Evolutionary conservation across 2,888 invertebrate genomes (phyloP), one percentile per base, ranked within the genome.

Genomic region (Willowsia nigromaculata): DNA sequence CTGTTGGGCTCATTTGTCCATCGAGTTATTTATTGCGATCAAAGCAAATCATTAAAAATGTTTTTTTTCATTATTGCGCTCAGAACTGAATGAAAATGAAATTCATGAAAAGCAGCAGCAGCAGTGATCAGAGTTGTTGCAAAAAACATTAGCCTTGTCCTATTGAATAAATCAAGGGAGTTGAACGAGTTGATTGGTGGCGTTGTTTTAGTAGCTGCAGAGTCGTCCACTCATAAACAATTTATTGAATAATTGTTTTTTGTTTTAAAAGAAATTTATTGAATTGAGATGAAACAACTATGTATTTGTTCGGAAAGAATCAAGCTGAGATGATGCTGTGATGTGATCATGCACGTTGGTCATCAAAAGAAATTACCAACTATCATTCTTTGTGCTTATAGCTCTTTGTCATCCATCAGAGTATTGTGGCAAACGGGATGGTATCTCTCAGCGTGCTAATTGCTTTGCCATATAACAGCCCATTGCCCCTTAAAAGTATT

Each of bases 1-100:
- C 65, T 65, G 65, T 65, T 65, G 65, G 30, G 65, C 65, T 33
- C 30, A 65, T 65, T 65, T 65, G 65, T 65, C 33, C 65, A 33
- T 65, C 33, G 33, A 0, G 15, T 65, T 65, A 65, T 65, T 65
- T 65, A 65, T 65, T 65, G 30, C 62, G 30, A 30, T 30, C 33
- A 65, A 65, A 59, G 27, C 25, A 59, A 59, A 25, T 22, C 56
- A 22, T 56, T 30, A 30, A 56, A 56, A 59, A 59, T 9, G 27
- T 27, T 59, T 27, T 27, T 56, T 56, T 56, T 56, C 56, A 5
- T 56, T 18, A 18, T 15, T 50, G 50, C 15, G 50, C 13, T 9
- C n/a, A 50, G 2, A 9, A 13, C 13, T 11, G 13, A 50, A 50
- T 11, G 15, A 50, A 50, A 4, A 50, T 13, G 2, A 9, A 37